phyloP scores from a whole-genome alignment of 2,113 vertebrate species.

The Callipepla californica region DNA sequence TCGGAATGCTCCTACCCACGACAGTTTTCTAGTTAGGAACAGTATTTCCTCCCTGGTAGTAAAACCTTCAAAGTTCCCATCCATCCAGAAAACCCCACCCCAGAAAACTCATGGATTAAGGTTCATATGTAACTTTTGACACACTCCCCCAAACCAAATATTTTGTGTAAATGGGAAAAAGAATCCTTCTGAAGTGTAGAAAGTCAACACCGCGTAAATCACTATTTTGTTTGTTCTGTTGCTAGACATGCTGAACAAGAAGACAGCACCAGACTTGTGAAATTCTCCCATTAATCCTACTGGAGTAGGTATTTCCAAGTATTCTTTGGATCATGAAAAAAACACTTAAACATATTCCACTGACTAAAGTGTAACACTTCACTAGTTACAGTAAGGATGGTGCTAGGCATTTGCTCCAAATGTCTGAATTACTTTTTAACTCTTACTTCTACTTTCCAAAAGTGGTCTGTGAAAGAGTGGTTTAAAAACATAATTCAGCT shows the following conservation, averaged over 20 bases:
- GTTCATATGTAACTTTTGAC: constrained; percentile 48
- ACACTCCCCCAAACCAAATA: constrained; percentile 7
- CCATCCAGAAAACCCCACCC: constrained; percentile 8
- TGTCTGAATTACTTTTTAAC: background rate
- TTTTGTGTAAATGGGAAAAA: constrained; percentile 40
- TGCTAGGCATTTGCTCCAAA: background rate
- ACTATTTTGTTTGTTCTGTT: constrained; percentile 51
- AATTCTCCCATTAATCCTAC: background rate
- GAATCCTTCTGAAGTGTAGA: constrained; percentile 38
- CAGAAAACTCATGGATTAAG: constrained; percentile 45
- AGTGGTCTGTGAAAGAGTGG: background rate
- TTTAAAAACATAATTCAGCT: background rate
- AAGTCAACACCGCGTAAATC: constrained; percentile 69
- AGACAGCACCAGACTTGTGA: background rate
- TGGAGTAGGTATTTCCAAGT: fast-evolving
- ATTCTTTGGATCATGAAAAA: background rate
- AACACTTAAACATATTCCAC: background rate
- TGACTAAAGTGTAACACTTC: background rate
- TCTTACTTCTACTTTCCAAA: constrained; percentile 1
- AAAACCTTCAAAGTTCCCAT: background rate
- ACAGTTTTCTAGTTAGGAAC: background rate
- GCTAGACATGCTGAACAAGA: constrained; percentile 50
- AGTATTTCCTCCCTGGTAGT: background rate
- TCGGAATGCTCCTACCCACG: background rate
- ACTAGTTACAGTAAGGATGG: background rate